These are phyloP conservation scores for Chromis chromis DNA, from an alignment of 2,797 vertebrate species.

Conservation along the genomic window DNA sequence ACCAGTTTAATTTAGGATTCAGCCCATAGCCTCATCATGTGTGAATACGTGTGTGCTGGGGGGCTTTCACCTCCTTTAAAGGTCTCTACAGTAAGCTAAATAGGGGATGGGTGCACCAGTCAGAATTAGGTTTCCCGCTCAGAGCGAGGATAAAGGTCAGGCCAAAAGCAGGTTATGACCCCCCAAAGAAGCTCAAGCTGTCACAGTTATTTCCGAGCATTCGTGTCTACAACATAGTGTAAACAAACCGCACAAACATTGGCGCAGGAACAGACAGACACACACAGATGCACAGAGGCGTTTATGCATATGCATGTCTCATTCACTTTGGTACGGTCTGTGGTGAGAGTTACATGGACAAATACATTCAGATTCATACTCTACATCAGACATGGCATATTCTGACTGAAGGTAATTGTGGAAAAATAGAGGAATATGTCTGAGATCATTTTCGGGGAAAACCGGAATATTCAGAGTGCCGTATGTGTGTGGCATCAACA, in stretches of 20 bases:
- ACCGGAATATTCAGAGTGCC: no score
- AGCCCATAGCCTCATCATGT: constrained; percentile 19
- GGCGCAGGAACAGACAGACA: constrained; percentile 6
- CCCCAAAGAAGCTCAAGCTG: constrained; percentile 47
- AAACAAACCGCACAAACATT: constrained; percentile 27
- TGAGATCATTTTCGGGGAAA: no score
- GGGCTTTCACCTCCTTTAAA: not conserved
- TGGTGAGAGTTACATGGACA: not conserved
- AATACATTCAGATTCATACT: not conserved
- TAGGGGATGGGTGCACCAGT: not conserved
- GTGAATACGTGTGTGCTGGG: constrained; percentile 1
- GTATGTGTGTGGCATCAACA: no score
- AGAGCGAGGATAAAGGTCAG: constrained; percentile 30
- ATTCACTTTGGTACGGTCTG: not conserved
- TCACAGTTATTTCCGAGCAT: constrained; percentile 48
- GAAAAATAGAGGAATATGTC: not conserved
- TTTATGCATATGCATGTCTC: not conserved
- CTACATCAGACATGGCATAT: not conserved
- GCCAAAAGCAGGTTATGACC: constrained; percentile 57
- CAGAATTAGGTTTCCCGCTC: constrained; percentile 36
- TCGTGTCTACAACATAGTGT: constrained; percentile 7
- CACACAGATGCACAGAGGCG: constrained; percentile 14
- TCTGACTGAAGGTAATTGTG: not conserved
- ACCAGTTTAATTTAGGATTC: constrained; percentile 29
- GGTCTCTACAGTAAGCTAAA: not conserved